These are phyloP conservation scores for Steinernema scapterisci DNA, from an alignment of 2,888 invertebrate species.

Conservation along the genomic window DNA sequence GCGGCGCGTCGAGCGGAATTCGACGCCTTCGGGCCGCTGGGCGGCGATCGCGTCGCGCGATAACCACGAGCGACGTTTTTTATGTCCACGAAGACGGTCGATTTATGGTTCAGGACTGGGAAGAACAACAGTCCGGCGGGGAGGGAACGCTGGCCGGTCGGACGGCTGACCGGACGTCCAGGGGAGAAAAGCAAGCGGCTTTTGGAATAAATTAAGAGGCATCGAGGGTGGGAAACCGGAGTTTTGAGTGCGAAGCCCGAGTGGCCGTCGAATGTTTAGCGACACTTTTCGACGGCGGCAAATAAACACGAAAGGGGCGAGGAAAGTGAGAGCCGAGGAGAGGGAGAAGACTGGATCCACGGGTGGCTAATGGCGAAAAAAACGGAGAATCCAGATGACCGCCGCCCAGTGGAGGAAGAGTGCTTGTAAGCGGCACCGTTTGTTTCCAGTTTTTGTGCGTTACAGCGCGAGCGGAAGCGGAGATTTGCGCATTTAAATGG, in stretches of 20 bases:
- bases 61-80: conserved; percentile 1
- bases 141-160: neutral
- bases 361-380: neutral
- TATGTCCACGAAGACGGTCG: neutral
- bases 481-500: no score
- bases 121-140: neutral
- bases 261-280: neutral
- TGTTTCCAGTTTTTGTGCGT: neutral
- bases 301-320: neutral
- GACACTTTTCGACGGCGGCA: neutral
- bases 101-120: neutral
- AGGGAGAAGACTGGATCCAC: neutral
- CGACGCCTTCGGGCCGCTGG: neutral
- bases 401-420: neutral
- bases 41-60: conserved; percentile 10
- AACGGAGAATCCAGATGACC: neutral
- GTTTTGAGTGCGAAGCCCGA: neutral
- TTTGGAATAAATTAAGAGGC: neutral
- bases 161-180: no score
- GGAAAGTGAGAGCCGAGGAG: neutral
- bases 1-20: neutral
- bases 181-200: neutral
- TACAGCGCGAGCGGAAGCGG: no score
- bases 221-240: neutral
- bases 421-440: neutral